Base-by-base conservation (phyloP, 2,797 vertebrate genomes). In the Poecilia velifera region DNA sequence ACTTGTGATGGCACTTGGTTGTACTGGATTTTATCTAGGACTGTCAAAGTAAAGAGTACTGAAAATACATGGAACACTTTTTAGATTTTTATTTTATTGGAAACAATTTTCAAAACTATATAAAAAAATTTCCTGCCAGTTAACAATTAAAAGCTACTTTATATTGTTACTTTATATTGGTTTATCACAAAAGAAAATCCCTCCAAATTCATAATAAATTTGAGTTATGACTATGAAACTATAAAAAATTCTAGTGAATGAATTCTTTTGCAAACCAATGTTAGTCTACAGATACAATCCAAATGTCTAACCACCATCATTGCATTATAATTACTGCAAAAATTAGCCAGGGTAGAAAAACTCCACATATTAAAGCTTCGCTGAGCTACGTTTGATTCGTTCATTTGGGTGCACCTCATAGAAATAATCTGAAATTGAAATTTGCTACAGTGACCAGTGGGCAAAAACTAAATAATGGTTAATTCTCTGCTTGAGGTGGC, bases 401-500 rank as follows among this genome's bases (percentile, higher is more conserved):
- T 86, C 68, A 76, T 88, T 86, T 82, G 74, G 57, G 0, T 82
- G 80, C 78, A 77, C 76, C 76, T 88, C 49, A 83, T 51, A 66
- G 49, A 76, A 73, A 70, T 49, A 39, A 82, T 84, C 53, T 76
- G 47, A 85, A 91, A 87, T 84, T 81, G 53, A 83, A 86, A 91
- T 90, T 72, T 87, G 86, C 84, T 81, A 71, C 78, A 62, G 78
- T 88, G 90, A 87, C 87, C 87, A 90, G 16, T 88, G 88, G 85
- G 77, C 82, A 86, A 82, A 88, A 92, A 81, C 84, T 85, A 90
- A 93, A 92, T 79, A 89, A 73, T 53, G 91, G 87, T 86, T 92
- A 88, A 94, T 93, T 91, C 86, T 92, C 84, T 86, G 86, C 90
- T 91, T 92, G 89, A 94, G 91, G 91, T 90, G 77, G 90, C 85